Conservation (phyloP, 1,140 invertebrate species). For the Tenebrio molitor region DNA sequence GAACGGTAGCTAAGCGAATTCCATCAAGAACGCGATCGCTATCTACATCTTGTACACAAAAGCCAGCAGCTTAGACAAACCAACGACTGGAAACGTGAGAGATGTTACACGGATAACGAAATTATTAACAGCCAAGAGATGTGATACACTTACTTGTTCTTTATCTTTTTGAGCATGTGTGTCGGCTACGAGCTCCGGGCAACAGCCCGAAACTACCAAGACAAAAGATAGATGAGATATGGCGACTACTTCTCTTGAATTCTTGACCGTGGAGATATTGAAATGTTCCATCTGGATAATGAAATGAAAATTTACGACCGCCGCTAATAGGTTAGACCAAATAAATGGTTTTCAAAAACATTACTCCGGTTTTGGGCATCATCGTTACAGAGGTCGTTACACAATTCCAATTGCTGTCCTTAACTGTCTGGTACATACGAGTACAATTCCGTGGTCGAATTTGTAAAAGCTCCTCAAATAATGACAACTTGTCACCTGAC, state of each 20-base stretch:
- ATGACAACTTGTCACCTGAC: neutral
- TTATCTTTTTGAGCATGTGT: conserved; percentile 19
- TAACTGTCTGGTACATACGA: no score
- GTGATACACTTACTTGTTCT: conserved; percentile 30
- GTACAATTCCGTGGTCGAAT: no score
- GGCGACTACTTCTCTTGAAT: conserved; percentile 9
- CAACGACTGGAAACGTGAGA: conserved; percentile 1
- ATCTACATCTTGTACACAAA: no score
- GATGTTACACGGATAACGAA: conserved; percentile 28
- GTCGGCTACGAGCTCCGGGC: conserved; percentile 5
- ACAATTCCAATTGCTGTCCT: no score
- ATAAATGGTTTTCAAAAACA: conserved; percentile 8
- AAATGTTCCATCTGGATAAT: conserved; percentile 11
- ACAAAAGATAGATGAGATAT: conserved; percentile 12
- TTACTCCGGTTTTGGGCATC: no score
- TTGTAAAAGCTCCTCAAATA: no score
- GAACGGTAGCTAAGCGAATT: conserved; percentile 28
- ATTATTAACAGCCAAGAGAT: conserved; percentile 34
- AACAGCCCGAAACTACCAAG: conserved; percentile 1
- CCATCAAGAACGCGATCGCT: conserved; percentile 23
- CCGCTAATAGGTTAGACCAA: conserved; percentile 7
- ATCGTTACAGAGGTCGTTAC: no score
- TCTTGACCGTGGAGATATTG: conserved; percentile 11
- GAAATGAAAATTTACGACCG: conserved; percentile 22
- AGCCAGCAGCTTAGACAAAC: no score